Conservation (phyloP, 1,140 invertebrate genomes). For the Pemphigus obesinymphae region DNA sequence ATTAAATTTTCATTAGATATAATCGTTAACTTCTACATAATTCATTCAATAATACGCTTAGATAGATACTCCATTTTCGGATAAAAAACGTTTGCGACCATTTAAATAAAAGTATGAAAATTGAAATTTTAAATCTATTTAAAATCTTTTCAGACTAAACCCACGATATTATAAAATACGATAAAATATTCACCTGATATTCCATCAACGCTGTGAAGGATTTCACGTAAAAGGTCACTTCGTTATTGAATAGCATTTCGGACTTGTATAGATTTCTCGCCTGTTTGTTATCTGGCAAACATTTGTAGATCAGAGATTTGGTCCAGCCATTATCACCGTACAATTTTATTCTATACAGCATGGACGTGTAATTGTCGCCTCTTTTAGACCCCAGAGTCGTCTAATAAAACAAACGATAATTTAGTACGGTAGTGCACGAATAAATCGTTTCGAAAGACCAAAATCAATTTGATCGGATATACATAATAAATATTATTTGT, state of each 20-base stretch:
- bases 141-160: too few species aligned
- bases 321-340: constrained; percentile 59
- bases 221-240: constrained; percentile 65
- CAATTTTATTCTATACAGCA: constrained; percentile 61
- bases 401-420: constrained; percentile 50
- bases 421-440: too few species aligned
- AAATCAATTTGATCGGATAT: background rate
- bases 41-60: too few species aligned
- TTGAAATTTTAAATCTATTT: too few species aligned
- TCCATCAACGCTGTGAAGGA: constrained; percentile 61
- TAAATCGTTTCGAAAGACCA: background rate
- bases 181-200: constrained; percentile 53
- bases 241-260: constrained; percentile 65
- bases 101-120: too few species aligned
- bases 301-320: constrained; percentile 64
- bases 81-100: too few species aligned
- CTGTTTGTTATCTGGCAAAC: constrained; percentile 61
- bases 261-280: constrained; percentile 64
- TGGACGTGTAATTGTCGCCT: constrained; percentile 69
- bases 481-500: background rate
- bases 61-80: too few species aligned
- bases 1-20: too few species aligned
- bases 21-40: too few species aligned
- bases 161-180: background rate
- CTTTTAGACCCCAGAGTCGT: constrained; percentile 63